These are phyloP conservation scores for Miniopterus natalensis DNA, from an alignment of 2,113 vertebrate species.

Conservation along the genomic window DNA sequence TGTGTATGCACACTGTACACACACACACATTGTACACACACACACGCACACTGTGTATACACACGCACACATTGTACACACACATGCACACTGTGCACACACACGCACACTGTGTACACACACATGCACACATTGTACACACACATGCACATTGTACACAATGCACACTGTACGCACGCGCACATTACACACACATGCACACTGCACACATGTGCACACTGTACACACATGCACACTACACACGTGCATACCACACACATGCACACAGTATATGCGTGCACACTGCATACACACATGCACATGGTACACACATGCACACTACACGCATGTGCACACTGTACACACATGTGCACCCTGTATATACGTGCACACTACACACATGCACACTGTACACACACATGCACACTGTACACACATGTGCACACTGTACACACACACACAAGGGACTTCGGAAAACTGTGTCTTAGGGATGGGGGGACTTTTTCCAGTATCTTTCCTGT, in stretches of 20 bases:
- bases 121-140: conserved; percentile 46
- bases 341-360: background rate
- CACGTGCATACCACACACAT: conserved; percentile 23
- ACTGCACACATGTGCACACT: no score
- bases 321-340: conserved; percentile 72
- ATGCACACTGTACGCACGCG: no score
- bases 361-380: background rate
- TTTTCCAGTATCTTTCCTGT: conserved; percentile 73
- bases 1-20: background rate
- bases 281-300: conserved; percentile 59
- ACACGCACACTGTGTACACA: conserved; percentile 77
- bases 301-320: conserved; percentile 65
- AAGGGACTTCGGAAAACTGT: conserved; percentile 84
- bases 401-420: conserved; percentile 57
- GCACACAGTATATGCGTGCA: no score
- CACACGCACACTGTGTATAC: conserved; percentile 77
- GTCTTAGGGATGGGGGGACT: conserved; percentile 77
- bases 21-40: conserved; percentile 56
- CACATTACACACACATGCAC: no score
- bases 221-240: conserved; percentile 58
- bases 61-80: conserved; percentile 41
- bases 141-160: background rate
- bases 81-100: background rate
- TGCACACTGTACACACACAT: conserved; percentile 76
- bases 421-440: background rate